Evolutionary conservation across 1,140 invertebrate species (phyloP).

Genomic region (Bactericera cockerelli): DNA sequence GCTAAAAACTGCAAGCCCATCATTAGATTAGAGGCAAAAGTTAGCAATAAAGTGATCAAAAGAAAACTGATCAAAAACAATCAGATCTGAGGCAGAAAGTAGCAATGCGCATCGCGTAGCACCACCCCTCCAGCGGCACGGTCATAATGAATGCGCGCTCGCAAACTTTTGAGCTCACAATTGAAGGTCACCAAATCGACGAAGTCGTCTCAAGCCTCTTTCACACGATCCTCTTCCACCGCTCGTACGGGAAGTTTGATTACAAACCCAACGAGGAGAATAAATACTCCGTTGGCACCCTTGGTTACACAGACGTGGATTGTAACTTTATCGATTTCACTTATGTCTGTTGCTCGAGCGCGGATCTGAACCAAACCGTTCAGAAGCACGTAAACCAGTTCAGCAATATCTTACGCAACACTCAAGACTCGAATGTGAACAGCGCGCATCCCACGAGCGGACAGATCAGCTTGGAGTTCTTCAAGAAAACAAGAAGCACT

Average conservation of each 20-base stretch:
- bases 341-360: conserved; percentile 72
- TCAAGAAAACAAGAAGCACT: conserved; percentile 77
- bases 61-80: no score
- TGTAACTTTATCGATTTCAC: conserved; percentile 96
- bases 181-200: conserved; percentile 86
- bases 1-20: no score
- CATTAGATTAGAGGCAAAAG: no score
- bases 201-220: conserved; percentile 89
- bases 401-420: not conserved
- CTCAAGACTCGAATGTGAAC: not conserved
- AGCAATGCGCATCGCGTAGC: no score
- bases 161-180: conserved; percentile 71
- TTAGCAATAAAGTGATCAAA: no score
- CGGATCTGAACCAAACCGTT: not conserved
- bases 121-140: no score
- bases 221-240: conserved; percentile 87
- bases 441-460: conserved; percentile 32
- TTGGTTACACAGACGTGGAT: conserved; percentile 88
- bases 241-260: conserved; percentile 86
- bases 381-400: not conserved
- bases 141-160: conserved; percentile 67
- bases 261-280: conserved; percentile 67
- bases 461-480: conserved; percentile 90
- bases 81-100: no score
- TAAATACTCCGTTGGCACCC: conserved; percentile 84